A percentile compares a stretch with the other conserved stretches of the same genome.
Evolutionary conservation across 1,140 invertebrate genomes (phyloP).

Genomic region (Monochamus saltuarius): DNA sequence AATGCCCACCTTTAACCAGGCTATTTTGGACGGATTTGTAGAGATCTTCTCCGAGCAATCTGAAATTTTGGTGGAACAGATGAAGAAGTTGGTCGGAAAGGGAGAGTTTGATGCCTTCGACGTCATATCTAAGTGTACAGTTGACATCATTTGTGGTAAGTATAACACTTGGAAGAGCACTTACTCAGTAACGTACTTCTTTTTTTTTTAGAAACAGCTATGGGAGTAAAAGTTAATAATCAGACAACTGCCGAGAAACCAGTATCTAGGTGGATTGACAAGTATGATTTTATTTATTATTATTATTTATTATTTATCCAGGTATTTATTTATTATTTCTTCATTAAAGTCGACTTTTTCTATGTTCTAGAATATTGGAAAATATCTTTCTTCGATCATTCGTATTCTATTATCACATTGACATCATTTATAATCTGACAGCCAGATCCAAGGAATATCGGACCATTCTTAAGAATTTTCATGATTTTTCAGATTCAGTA

Average conservation of each 20-base stretch:
- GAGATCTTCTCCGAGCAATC: constrained; percentile 70
- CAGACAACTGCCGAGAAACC: constrained; percentile 67
- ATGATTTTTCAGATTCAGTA: constrained; percentile 24
- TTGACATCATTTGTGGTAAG: constrained; percentile 76
- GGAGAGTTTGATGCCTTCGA: constrained; percentile 62
- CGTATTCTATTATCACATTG: constrained; percentile 25
- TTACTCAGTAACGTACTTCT: not conserved
- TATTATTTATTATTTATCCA: too few relatives aligned
- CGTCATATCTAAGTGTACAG: constrained; percentile 64
- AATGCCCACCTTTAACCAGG: constrained; percentile 76
- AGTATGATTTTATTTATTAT: constrained; percentile 48
- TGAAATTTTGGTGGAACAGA: constrained; percentile 58
- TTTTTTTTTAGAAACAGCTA: constrained; percentile 71
- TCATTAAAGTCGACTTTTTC: too few relatives aligned
- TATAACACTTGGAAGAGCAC: constrained; percentile 1
- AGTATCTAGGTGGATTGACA: constrained; percentile 46
- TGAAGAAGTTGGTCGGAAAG: constrained; percentile 54
- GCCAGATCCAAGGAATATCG: constrained; percentile 18
- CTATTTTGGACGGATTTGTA: constrained; percentile 72
- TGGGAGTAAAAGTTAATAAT: constrained; percentile 72
- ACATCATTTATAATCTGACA: constrained; percentile 23
- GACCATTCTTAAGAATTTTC: constrained; percentile 6
- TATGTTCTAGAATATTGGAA: constrained; percentile 27
- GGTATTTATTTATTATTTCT: too few relatives aligned
- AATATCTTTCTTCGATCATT: constrained; percentile 29